Evolutionary conservation across 2,888 invertebrate species (phyloP), one percentile per base, ranked within the genome.

Genomic region (Pachymerium ferrugineum): DNA sequence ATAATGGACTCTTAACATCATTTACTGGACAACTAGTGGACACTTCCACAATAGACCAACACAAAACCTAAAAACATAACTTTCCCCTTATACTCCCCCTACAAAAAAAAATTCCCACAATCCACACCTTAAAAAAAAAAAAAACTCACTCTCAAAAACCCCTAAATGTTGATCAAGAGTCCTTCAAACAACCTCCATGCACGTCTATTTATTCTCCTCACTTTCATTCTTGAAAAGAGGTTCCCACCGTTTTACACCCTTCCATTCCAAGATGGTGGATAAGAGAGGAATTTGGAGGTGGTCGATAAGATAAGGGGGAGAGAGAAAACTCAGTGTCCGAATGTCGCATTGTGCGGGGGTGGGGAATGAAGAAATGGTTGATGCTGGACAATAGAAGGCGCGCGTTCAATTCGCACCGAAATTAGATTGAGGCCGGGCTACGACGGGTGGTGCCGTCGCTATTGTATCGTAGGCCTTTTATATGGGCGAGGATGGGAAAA

Each of bases 321-420:
- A 19, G 8, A 47, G n/a, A n/a, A n/a, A 16, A 22, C 19, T 10
- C 16, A 54, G 47, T 54, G 47, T 54, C 47, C 47, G 47, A 54
- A 54, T 54, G 47, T 54, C 22, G 47, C 47, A 54, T 54, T 54
- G 47, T 54, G 47, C 47, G 47, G 16, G 47, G 47, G 47, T 54
- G 47, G 47, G n/a, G n/a, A n/a, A 54, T 54, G 47, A 54, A 19
- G 47, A 54, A 22, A 54, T 16, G 14, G 38, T 14, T 38, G 38
- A 54, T 54, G 47, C 47, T 54, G 47, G 47, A 54, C 47, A 54
- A 54, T 54, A 22, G 47, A 54, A n/a, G 19, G 19, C 47, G 47
- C 47, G 47, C 47, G 47, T 54, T 54, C 47, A 54, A 54, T 54
- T 54, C 47, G 47, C 47, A 54, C 47, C 22, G 47, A 54, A 54